A percentile compares a stretch with the other conserved stretches of the same genome.
These are phyloP conservation scores for Tauraco erythrolophus DNA, from an alignment of 2,113 vertebrate species.

Conservation along the genomic window DNA sequence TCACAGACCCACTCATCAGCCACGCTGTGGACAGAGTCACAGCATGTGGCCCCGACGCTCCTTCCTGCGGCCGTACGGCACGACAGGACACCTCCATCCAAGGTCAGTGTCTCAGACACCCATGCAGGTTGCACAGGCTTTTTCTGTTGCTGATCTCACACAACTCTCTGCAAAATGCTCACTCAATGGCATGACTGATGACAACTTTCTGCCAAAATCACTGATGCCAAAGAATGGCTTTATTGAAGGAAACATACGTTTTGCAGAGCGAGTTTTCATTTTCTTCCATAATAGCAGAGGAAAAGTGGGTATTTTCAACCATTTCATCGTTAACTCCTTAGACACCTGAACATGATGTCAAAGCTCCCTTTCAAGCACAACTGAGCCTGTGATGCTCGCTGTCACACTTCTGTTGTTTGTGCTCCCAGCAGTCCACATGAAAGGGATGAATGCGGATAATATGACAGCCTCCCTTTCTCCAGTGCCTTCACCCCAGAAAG, in stretches of 20 bases:
- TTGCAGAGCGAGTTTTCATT: not conserved
- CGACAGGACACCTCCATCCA: rapidly evolving
- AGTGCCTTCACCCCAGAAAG: not conserved
- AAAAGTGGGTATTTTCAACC: not conserved
- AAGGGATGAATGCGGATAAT: not conserved
- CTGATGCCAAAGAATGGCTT: not conserved
- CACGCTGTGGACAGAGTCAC: rapidly evolving
- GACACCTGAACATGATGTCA: rapidly evolving
- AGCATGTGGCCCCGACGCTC: rapidly evolving
- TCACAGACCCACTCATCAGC: no score
- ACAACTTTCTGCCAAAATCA: not conserved
- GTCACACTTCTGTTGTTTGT: not conserved
- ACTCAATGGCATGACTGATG: not conserved
- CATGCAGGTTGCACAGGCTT: not conserved
- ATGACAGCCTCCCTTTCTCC: not conserved
- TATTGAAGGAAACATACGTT: not conserved
- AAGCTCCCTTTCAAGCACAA: rapidly evolving
- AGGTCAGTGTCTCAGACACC: not conserved
- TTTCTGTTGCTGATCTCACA: not conserved
- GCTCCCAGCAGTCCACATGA: rapidly evolving
- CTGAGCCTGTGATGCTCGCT: not conserved
- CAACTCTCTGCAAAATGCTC: not conserved
- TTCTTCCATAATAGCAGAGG: not conserved
- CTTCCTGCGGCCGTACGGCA: rapidly evolving
- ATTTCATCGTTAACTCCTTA: not conserved